Evolutionary conservation across 1,140 invertebrate genomes (phyloP).

Genomic region (Bemisia tabaci): DNA sequence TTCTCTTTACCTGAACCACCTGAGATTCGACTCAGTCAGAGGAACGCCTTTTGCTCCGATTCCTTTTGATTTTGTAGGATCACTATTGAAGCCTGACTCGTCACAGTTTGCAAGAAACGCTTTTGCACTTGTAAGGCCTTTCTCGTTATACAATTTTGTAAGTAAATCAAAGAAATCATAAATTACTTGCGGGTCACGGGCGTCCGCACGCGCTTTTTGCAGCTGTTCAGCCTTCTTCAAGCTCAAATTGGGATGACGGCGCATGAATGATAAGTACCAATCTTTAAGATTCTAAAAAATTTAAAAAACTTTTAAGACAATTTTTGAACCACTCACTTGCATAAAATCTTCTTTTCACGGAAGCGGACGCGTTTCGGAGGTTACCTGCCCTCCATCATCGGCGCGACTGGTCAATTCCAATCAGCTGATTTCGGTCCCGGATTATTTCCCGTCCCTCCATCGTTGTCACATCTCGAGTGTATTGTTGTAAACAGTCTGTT

Average conservation of each 20-base stretch:
- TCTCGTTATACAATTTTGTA: neutral
- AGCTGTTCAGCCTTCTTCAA: constrained; percentile 26
- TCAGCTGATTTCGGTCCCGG: no score
- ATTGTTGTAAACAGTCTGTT: no score
- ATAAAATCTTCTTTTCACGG: no score
- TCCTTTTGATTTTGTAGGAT: constrained; percentile 11
- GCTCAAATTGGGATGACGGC: constrained; percentile 24
- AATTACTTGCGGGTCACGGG: constrained; percentile 5
- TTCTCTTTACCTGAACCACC: constrained; percentile 23
- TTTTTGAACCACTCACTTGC: no score
- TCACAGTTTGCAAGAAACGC: constrained; percentile 1
- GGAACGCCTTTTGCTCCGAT: constrained; percentile 23
- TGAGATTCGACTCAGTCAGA: constrained; percentile 20
- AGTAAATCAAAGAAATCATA: constrained; percentile 6
- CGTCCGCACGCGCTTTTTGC: constrained; percentile 8
- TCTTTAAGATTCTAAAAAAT: no score
- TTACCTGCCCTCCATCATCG: no score
- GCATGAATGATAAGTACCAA: no score
- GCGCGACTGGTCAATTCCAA: no score
- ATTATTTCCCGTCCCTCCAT: no score
- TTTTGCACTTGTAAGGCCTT: neutral
- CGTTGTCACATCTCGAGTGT: no score
- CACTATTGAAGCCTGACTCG: neutral
- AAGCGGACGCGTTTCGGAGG: no score
- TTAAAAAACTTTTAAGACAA: no score